Evolutionary conservation across 2,113 vertebrate genomes (phyloP).

Genomic region (Entelurus aequoreus): DNA sequence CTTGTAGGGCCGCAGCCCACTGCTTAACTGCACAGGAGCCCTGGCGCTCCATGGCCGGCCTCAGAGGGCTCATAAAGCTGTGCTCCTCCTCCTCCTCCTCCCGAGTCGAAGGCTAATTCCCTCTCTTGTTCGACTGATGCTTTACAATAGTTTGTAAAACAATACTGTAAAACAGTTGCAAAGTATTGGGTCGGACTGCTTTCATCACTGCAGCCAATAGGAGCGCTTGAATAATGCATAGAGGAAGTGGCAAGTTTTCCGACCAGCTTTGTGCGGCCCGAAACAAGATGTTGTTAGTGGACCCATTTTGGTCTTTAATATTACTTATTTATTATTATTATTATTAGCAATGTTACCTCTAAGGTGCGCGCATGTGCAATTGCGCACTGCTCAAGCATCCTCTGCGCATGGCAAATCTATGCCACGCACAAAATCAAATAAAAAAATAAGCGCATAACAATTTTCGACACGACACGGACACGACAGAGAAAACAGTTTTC

Average conservation of each 20-base stretch:
- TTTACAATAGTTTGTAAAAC: slow-evolving; percentile 69
- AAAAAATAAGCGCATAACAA: too few relatives aligned
- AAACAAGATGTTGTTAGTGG: too few relatives aligned
- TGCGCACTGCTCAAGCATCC: too few relatives aligned
- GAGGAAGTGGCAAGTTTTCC: slow-evolving; percentile 51
- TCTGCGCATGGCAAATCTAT: too few relatives aligned
- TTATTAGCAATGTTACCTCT: too few relatives aligned
- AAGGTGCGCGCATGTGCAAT: too few relatives aligned
- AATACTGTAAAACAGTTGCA: slow-evolving; percentile 67
- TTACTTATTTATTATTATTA: too few relatives aligned
- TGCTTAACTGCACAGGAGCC: slow-evolving; percentile 65
- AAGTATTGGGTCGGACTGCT: slow-evolving; percentile 65
- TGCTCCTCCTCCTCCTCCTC: slow-evolving; percentile 34
- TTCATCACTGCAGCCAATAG: slow-evolving; percentile 65
- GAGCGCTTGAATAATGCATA: slow-evolving; percentile 58
- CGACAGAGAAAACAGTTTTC: too few relatives aligned
- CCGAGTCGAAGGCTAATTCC: slow-evolving; percentile 56
- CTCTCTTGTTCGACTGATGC: slow-evolving; percentile 56
- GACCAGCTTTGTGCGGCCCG: too few relatives aligned
- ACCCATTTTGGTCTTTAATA: too few relatives aligned
- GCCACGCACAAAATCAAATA: too few relatives aligned
- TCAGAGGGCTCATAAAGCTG: slow-evolving; percentile 71
- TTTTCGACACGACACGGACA: too few relatives aligned
- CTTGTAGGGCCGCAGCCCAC: slow-evolving; percentile 55
- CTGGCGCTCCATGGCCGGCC: slow-evolving; percentile 48